Percentiles rank a stretch among this genome's conserved stretches.
Conservation (phyloP, 2,888 invertebrate genomes). For the Torymus tubicola region DNA sequence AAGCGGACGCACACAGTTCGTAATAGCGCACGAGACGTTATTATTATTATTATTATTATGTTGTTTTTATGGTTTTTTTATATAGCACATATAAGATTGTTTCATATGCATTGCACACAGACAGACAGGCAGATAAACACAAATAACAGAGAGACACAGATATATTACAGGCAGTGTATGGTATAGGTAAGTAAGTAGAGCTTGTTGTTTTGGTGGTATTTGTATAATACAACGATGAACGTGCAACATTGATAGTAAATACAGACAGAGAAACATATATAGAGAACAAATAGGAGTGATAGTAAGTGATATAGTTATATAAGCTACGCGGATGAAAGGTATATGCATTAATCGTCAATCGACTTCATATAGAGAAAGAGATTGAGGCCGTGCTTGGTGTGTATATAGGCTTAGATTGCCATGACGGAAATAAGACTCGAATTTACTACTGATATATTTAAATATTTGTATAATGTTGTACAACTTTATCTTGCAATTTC, state of each 20-base stretch:
- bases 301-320: conserved; percentile 20
- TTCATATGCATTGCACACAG: conserved; percentile 46
- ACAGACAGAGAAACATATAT: conserved; percentile 2
- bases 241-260: too few species aligned
- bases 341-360: conserved; percentile 53
- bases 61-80: too few species aligned
- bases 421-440: too few species aligned
- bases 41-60: neutral
- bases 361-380: conserved; percentile 57
- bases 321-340: conserved; percentile 56
- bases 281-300: neutral
- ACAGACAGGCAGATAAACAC: conserved; percentile 27
- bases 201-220: too few species aligned
- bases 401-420: too few species aligned
- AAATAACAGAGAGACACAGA: too few species aligned
- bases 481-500: too few species aligned
- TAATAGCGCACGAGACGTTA: conserved; percentile 51
- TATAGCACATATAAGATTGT: neutral
- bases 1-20: conserved; percentile 59
- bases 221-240: too few species aligned
- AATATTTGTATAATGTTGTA: too few species aligned
- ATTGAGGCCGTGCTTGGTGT: conserved; percentile 60
- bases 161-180: too few species aligned
- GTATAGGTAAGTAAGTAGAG: too few species aligned
- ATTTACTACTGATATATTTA: too few species aligned